Base-by-base conservation (phyloP, 2,888 invertebrate genomes). In the Erpobdella octoculata region DNA sequence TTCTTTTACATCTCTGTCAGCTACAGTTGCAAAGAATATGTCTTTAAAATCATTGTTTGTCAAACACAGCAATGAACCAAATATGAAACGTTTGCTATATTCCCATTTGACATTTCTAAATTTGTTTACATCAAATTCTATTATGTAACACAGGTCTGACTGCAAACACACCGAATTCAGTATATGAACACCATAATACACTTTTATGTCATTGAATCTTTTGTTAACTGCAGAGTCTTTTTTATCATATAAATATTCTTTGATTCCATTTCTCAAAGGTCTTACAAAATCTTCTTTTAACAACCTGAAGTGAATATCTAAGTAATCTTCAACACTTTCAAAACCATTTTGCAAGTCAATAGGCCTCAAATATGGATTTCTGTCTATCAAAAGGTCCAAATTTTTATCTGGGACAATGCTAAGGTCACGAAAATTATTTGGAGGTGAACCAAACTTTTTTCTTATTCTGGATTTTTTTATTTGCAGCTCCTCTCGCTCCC, bases 281-380 rank as follows among this genome's bases (percentile, higher is more conserved):
- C 86, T 85, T 38, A 90, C 86, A 79, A 90, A 91, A 82, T 93
- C 92, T 84, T 92, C 91, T 38, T 90, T 84, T 66, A 92, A 80
- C 41, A 92, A 84, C 46, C 89, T 86, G 79, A 90, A 91, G 76
- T 91, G 91, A n/a, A 89, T 84, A 76, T 89, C 89, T 28, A 92
- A 83, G 79, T 92, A 92, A 78, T 90, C 87, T 64, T 88, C 85
- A 0, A 88, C 84, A 78, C 85, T 85, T 0, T 83, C 78, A 79
- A 89, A 91, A 0, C 86, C 84, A 21, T 89, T 89, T 61, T 86
- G 81, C 0, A 86, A 81, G 70, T 88, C 86, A 78, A 88, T 89
- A 0, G 86, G 86, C 21, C 87, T 82, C 28, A 88, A 77, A 78
- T 86, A 87, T 0, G 85, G 82, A 6, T 78, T 73, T 2, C 76